phyloP scores from a whole-genome alignment of 2,888 invertebrate genomes.

The Chymomyza fuscimana region DNA sequence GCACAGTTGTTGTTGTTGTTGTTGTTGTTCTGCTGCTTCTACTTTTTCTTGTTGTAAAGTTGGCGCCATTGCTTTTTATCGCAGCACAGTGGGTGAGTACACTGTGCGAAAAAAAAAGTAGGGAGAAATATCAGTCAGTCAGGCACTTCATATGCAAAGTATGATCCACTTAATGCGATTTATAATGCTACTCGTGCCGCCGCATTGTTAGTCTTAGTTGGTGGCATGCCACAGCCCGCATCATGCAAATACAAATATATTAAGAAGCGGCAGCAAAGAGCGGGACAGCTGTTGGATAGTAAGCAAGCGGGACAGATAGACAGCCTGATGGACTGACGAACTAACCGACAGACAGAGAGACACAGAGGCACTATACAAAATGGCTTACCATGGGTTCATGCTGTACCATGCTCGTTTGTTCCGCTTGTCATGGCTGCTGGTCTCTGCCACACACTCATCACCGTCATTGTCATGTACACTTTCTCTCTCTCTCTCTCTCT shows the following conservation, averaged over 20 bases:
- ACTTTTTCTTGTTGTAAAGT: conserved; percentile 20
- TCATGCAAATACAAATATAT: conserved; percentile 50
- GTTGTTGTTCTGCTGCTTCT: conserved; percentile 8
- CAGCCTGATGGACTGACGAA: neutral
- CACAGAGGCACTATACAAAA: neutral
- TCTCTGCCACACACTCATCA: conserved; percentile 48
- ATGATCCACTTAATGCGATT: conserved; percentile 76
- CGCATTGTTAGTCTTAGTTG: conserved; percentile 3
- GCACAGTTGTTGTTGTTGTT: conserved; percentile 16
- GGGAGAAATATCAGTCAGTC: conserved; percentile 20
- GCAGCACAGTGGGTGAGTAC: neutral
- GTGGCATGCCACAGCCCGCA: conserved; percentile 26
- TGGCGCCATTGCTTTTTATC: conserved; percentile 8
- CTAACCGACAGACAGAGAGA: conserved; percentile 15
- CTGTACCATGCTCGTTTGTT: conserved; percentile 62
- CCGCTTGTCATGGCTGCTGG: conserved; percentile 63
- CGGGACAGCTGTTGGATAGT: conserved; percentile 28
- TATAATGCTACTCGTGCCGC: conserved; percentile 54
- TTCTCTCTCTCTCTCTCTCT: neutral
- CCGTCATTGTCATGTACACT: conserved; percentile 23
- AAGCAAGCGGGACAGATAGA: conserved; percentile 1
- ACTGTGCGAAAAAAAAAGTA: neutral
- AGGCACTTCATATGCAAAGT: conserved; percentile 74
- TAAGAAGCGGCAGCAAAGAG: conserved; percentile 36
- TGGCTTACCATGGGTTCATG: conserved; percentile 39